Conservation (phyloP, 2,888 invertebrate genomes). For the Antheraea assamensis region DNA sequence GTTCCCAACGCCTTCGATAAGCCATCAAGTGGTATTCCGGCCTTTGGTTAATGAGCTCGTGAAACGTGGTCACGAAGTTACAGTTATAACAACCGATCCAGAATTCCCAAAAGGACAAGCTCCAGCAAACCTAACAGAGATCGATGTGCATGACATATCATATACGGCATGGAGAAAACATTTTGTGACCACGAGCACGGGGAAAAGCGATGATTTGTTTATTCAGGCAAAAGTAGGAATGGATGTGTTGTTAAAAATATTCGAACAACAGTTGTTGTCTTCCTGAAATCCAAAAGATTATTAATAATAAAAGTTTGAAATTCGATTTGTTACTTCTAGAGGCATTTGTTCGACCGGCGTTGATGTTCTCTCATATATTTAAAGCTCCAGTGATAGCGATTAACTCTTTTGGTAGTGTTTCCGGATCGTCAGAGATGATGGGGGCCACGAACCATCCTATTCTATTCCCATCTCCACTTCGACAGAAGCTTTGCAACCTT, state of each 20-base stretch:
- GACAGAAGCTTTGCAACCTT: slow-evolving; percentile 37
- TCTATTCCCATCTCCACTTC: slow-evolving; percentile 36
- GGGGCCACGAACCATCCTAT: slow-evolving; percentile 46
- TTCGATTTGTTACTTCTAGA: slow-evolving; percentile 47
- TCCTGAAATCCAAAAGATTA: slow-evolving; percentile 31
- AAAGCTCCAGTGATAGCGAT: slow-evolving; percentile 46
- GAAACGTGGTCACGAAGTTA: slow-evolving; percentile 67
- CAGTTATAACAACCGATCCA: slow-evolving; percentile 66
- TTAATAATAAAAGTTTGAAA: slow-evolving; percentile 28
- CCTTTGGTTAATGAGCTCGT: slow-evolving; percentile 62
- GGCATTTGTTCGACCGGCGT: slow-evolving; percentile 30
- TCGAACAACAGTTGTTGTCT: slow-evolving; percentile 26
- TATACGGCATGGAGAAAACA: slow-evolving; percentile 38
- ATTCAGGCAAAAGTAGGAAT: slow-evolving; percentile 22
- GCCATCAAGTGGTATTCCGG: slow-evolving; percentile 70
- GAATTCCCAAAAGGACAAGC: slow-evolving; percentile 43
- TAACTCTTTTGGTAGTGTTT: slow-evolving; percentile 44
- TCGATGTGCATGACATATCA: slow-evolving; percentile 54
- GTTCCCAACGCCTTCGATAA: slow-evolving; percentile 63
- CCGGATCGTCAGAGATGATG: slow-evolving; percentile 32
- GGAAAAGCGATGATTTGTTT: slow-evolving; percentile 25
- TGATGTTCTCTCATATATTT: slow-evolving; percentile 33
- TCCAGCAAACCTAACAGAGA: slow-evolving; percentile 62
- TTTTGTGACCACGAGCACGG: slow-evolving; percentile 25
- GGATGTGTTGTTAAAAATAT: slow-evolving; percentile 21